Evolutionary conservation across 2,113 vertebrate species (phyloP).

Genomic region (Nansenia antarctica): DNA sequence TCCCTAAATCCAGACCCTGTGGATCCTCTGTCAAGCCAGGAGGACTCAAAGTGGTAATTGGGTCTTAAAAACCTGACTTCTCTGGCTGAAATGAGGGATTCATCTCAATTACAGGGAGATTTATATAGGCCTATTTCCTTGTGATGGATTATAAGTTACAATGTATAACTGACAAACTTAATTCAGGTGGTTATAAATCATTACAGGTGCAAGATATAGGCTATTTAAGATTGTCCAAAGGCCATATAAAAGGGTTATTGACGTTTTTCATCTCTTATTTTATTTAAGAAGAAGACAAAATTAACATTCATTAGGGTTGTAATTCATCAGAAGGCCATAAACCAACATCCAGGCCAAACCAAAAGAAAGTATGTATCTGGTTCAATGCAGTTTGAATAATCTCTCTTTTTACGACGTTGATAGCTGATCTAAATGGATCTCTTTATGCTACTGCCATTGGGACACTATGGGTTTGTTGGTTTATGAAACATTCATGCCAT

Average conservation of each 20-base stretch:
- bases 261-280: constrained; percentile 16
- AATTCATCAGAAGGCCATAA: neutral
- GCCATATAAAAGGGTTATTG: constrained; percentile 23
- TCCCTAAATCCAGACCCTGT: constrained; percentile 54
- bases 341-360: no score
- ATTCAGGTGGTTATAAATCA: constrained; percentile 75
- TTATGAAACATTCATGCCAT: no score
- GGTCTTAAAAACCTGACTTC: constrained; percentile 79
- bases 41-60: constrained; percentile 75
- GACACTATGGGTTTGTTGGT: no score
- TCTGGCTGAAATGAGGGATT: constrained; percentile 78
- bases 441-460: no score
- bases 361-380: no score
- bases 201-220: constrained; percentile 45
- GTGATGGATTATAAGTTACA: constrained; percentile 81
- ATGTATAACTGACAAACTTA: constrained; percentile 77
- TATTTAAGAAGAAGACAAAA: neutral
- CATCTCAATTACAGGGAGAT: constrained; percentile 79
- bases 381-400: no score
- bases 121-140: constrained; percentile 77
- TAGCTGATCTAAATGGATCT: no score
- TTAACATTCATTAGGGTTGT: neutral
- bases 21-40: constrained; percentile 53
- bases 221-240: constrained; percentile 44
- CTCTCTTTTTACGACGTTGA: no score